Conservation (phyloP, 2,113 vertebrate species). For the Onychostruthus taczanowskii region DNA sequence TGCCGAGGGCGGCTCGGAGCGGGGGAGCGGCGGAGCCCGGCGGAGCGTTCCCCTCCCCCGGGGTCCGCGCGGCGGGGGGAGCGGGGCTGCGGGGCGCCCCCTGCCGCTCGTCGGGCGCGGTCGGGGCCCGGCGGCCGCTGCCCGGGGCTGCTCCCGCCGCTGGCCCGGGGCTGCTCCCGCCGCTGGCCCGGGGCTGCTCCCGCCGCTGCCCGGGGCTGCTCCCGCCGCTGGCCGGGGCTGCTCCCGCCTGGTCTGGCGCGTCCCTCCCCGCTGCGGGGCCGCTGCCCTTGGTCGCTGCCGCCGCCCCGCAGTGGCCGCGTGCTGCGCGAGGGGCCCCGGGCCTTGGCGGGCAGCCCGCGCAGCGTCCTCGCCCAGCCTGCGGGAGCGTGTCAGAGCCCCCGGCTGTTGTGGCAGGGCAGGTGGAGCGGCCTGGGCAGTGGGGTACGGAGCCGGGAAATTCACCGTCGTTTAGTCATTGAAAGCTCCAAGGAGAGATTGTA, state of each 20-base stretch:
- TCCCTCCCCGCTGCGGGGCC: not conserved
- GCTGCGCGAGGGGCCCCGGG: not conserved
- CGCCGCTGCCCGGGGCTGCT: not conserved
- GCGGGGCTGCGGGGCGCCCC: no score
- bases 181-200: no score
- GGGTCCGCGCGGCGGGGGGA: no score
- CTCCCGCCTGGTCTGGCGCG: not conserved
- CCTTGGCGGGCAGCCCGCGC: not conserved
- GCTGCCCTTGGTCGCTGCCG: not conserved
- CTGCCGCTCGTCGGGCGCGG: no score
- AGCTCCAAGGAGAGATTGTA: not conserved
- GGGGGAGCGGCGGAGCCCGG: no score
- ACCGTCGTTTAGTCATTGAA: fast-evolving
- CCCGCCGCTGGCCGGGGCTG: no score
- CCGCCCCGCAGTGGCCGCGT: not conserved
- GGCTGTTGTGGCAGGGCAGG: fast-evolving
- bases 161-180: no score
- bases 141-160: no score
- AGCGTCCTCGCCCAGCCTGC: not conserved
- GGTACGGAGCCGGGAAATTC: not conserved
- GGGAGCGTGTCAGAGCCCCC: not conserved
- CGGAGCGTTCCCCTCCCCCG: no score
- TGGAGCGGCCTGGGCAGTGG: not conserved
- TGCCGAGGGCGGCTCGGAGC: no score
- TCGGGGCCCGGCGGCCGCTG: no score